Evolutionary conservation across 2,888 invertebrate species (phyloP).

Genomic region (Rhopalosiphum nymphaeae): DNA sequence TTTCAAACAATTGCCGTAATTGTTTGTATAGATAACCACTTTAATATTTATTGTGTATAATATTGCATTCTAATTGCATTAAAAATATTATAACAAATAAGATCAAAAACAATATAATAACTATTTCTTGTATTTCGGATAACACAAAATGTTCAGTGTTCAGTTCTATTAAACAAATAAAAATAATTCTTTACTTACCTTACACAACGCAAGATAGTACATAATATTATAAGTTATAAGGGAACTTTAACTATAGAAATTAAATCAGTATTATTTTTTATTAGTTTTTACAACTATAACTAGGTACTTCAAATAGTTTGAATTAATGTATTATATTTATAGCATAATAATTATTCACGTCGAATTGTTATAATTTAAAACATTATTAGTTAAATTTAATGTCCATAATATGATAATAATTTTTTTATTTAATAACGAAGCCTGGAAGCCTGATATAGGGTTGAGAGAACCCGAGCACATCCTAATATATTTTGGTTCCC

Average conservation of each 20-base stretch:
- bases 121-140: not conserved
- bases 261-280: not conserved
- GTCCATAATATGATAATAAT: not conserved
- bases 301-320: not conserved
- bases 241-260: not conserved
- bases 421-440: not conserved
- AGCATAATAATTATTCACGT: not conserved
- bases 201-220: not conserved
- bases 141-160: not conserved
- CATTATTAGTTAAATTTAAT: not conserved
- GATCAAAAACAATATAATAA: not conserved
- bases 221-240: not conserved
- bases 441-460: not conserved
- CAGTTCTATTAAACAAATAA: not conserved
- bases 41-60: not conserved
- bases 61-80: not conserved
- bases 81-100: not conserved
- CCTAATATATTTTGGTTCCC: not conserved
- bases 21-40: not conserved
- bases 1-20: not conserved
- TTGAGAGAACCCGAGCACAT: not conserved
- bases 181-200: not conserved
- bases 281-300: not conserved
- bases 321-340: not conserved
- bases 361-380: not conserved